Percentiles rank a stretch among this genome's conserved stretches.
These are phyloP conservation scores for Asobara japonica DNA, from an alignment of 1,140 invertebrate genomes.

Conservation along the genomic window DNA sequence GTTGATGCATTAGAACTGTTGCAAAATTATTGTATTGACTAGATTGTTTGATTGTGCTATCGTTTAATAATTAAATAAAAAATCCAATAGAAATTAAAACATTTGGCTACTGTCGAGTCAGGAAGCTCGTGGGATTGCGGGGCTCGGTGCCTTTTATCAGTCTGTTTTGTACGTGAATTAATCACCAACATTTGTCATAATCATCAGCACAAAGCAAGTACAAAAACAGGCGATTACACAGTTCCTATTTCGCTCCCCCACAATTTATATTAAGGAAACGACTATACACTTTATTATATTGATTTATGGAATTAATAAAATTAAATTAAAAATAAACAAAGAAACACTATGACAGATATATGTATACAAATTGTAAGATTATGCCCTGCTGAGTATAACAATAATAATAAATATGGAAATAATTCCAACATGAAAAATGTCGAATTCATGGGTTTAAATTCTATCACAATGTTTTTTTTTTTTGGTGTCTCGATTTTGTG, in stretches of 20 bases:
- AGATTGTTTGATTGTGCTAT: slow-evolving; percentile 28
- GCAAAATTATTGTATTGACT: slow-evolving; percentile 32
- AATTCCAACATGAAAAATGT: not conserved
- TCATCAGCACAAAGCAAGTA: not conserved
- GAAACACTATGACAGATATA: not conserved
- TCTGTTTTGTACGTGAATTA: slow-evolving; percentile 49
- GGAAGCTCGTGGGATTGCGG: slow-evolving; percentile 50
- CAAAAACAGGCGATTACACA: not conserved
- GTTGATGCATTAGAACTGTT: slow-evolving; percentile 14
- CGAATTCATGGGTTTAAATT: not conserved
- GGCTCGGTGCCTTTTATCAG: slow-evolving; percentile 57
- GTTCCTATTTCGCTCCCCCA: slow-evolving; percentile 53
- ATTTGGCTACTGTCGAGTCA: slow-evolving; percentile 25
- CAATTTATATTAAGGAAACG: slow-evolving; percentile 25
- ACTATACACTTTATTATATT: slow-evolving; percentile 27
- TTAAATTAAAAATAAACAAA: not conserved
- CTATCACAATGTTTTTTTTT: not conserved
- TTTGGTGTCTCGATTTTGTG: no score
- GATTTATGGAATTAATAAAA: not conserved
- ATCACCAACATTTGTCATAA: not conserved
- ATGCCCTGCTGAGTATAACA: slow-evolving; percentile 3
- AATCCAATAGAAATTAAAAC: slow-evolving; percentile 1
- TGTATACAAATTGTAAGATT: slow-evolving; percentile 15
- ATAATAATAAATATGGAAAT: not conserved
- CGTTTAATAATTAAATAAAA: slow-evolving; percentile 14